phyloP scores from a whole-genome alignment of 2,113 vertebrate genomes.

The Oncorhynchus gorbuscha region DNA sequence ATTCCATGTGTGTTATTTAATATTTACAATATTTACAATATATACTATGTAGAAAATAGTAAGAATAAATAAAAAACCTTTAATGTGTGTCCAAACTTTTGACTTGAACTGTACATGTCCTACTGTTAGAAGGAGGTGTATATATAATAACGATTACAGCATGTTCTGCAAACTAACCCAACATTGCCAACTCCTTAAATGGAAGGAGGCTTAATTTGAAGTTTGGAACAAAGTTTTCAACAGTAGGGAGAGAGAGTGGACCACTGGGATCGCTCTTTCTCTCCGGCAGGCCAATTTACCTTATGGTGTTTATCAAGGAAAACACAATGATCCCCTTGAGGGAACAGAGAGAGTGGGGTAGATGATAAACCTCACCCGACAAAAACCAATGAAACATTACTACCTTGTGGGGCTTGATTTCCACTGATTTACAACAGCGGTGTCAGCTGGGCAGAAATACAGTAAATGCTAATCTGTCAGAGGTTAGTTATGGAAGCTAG shows the following conservation, averaged over 20 bases:
- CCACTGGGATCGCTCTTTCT: neutral
- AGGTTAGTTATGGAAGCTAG: neutral
- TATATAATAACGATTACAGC: neutral
- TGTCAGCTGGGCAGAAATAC: constrained; percentile 2
- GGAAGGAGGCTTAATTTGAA: neutral
- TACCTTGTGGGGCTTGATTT: neutral
- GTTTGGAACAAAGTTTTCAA: neutral
- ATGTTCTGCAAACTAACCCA: neutral
- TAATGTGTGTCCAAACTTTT: no score
- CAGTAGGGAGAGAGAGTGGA: neutral
- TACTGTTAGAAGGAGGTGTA: no score
- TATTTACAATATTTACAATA: no score
- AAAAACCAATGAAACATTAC: neutral
- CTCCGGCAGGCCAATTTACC: neutral
- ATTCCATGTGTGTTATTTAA: no score
- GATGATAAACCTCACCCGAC: neutral
- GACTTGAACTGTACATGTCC: no score
- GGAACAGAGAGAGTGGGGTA: neutral
- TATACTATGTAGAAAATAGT: no score
- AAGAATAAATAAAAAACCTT: no score
- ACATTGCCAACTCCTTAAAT: neutral
- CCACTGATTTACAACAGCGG: neutral
- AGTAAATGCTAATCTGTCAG: constrained; percentile 6
- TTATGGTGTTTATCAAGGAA: neutral
- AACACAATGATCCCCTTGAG: neutral